These are phyloP conservation scores for Neodiprion fabricii DNA, from an alignment of 1,140 invertebrate genomes.

Conservation along the genomic window DNA sequence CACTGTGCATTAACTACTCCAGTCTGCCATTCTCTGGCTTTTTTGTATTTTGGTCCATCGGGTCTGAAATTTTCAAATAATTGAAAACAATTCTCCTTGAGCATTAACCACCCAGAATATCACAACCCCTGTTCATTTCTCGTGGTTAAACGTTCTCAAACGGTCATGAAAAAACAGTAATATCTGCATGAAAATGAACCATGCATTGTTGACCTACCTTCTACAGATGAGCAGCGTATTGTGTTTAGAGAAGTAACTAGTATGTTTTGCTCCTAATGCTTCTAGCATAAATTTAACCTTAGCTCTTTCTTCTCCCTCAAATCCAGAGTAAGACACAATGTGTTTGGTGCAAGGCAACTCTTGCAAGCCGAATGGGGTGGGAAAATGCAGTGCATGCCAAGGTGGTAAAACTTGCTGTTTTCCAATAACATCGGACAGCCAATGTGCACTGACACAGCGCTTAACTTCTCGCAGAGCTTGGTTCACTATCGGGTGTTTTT, in stretches of 20 bases:
- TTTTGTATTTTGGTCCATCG: conserved; percentile 86
- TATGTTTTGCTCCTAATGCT: conserved; percentile 83
- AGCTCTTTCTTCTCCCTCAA: conserved; percentile 81
- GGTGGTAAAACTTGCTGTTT: conserved; percentile 87
- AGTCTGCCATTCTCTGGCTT: conserved; percentile 88
- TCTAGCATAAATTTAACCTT: conserved; percentile 86
- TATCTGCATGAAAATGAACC: conserved; percentile 13
- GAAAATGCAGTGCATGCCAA: conserved; percentile 91
- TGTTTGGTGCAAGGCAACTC: conserved; percentile 72
- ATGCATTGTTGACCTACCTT: conserved; percentile 40
- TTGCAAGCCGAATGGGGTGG: conserved; percentile 74
- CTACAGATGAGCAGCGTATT: conserved; percentile 77
- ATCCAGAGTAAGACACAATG: conserved; percentile 84
- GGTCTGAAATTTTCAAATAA: conserved; percentile 63
- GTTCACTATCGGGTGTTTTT: conserved; percentile 86
- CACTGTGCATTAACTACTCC: conserved; percentile 92
- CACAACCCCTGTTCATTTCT: too few species aligned
- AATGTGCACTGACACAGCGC: conserved; percentile 91
- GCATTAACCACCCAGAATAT: not conserved
- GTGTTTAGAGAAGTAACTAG: conserved; percentile 75
- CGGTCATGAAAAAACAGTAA: conserved; percentile 8
- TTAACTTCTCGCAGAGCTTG: conserved; percentile 73
- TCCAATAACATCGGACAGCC: conserved; percentile 89
- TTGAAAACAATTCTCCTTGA: conserved; percentile 18
- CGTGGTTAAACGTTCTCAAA: not conserved